Conservation (phyloP, 2,888 invertebrate genomes). For the Troides oblongomaculatus region DNA sequence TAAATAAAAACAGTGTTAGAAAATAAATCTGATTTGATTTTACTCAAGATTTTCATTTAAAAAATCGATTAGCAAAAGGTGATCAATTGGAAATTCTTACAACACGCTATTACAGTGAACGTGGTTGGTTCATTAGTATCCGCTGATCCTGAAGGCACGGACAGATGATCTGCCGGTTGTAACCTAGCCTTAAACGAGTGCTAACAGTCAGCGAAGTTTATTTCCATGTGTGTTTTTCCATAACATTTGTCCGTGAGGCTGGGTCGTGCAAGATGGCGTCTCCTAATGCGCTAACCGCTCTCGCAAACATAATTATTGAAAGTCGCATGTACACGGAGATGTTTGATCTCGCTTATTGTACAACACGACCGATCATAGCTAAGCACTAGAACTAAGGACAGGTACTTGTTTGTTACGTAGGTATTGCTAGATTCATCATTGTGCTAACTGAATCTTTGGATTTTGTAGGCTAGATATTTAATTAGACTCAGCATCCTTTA, state of each 20-base stretch:
- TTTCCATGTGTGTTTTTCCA: slow-evolving; percentile 49
- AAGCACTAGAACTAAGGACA: slow-evolving; percentile 33
- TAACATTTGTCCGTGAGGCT: slow-evolving; percentile 39
- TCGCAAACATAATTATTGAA: slow-evolving; percentile 76
- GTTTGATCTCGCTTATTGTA: slow-evolving; percentile 71
- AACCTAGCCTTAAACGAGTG: slow-evolving; percentile 22
- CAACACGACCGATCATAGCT: slow-evolving; percentile 43
- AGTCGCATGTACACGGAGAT: slow-evolving; percentile 65
- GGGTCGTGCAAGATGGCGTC: slow-evolving; percentile 55
- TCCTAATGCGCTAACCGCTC: slow-evolving; percentile 58
- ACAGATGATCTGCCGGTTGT: slow-evolving; percentile 10
- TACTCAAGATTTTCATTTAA: neutral
- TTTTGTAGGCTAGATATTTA: too few species aligned
- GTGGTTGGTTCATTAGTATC: slow-evolving; percentile 20
- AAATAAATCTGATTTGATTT: neutral
- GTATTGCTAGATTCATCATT: slow-evolving; percentile 9
- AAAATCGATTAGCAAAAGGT: neutral
- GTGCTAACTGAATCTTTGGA: too few species aligned
- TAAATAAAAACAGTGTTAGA: too few species aligned
- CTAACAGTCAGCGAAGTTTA: slow-evolving; percentile 31
- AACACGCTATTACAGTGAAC: slow-evolving; percentile 7
- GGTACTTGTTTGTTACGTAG: neutral
- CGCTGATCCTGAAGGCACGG: slow-evolving; percentile 27
- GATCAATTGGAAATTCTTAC: slow-evolving; percentile 21
- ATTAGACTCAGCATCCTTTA: too few species aligned